Conservation (phyloP, 2,113 vertebrate genomes). For the Chionomys nivalis region DNA sequence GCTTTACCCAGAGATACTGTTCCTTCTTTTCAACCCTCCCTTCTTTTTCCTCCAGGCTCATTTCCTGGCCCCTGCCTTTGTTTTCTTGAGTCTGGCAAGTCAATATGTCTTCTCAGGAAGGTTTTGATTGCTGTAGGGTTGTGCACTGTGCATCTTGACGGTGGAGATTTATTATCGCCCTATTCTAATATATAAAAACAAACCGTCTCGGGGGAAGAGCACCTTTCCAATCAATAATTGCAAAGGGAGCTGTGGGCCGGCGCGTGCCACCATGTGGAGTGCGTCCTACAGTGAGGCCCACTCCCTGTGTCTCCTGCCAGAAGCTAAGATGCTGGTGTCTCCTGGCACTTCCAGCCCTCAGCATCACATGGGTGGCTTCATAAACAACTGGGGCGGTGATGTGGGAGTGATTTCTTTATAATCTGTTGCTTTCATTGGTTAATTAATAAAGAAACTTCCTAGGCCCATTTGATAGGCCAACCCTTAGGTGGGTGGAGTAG, state of each 20-base stretch:
- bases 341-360: not conserved
- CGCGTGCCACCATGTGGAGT: accelerated
- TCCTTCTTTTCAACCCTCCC: not conserved
- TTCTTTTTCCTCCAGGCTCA: not conserved
- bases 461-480: too few relatives aligned
- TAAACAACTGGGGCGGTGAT: not conserved
- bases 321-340: not conserved
- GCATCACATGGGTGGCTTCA: not conserved
- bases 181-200: not conserved
- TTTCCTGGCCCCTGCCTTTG: not conserved
- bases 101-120: not conserved
- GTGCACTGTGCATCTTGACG: not conserved
- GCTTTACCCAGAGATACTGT: not conserved
- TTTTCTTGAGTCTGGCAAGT: not conserved
- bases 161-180: not conserved
- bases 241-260: not conserved
- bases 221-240: not conserved
- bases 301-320: not conserved
- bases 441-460: too few relatives aligned
- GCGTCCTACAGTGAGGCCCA: not conserved
- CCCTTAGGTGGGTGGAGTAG: too few relatives aligned
- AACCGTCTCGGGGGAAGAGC: not conserved
- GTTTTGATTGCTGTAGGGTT: not conserved
- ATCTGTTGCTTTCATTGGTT: too few relatives aligned
- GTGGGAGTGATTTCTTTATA: too few relatives aligned